A percentile compares a stretch with the other conserved stretches of the same genome.
phyloP scores from a whole-genome alignment of 2,888 invertebrate genomes.

The Isotomurus palustris region DNA sequence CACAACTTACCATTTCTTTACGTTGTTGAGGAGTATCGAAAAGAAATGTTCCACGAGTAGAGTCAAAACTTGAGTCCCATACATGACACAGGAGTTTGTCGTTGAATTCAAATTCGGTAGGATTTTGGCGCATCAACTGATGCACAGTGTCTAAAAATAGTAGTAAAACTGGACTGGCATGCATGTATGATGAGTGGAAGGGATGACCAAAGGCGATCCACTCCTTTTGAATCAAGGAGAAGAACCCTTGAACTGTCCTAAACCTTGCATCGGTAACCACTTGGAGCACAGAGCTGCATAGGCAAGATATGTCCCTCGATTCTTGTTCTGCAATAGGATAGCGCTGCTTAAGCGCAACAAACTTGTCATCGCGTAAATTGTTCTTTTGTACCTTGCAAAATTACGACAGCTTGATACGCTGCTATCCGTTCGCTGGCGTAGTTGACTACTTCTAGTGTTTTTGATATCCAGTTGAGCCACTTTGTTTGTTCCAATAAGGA shows the following conservation, averaged over 20 bases:
- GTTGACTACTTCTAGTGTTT: constrained; percentile 67
- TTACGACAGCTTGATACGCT: constrained; percentile 63
- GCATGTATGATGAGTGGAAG: constrained; percentile 55
- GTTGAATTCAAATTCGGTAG: constrained; percentile 82
- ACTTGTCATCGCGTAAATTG: neutral
- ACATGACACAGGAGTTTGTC: constrained; percentile 86
- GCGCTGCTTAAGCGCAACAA: neutral
- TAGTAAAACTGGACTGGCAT: constrained; percentile 67
- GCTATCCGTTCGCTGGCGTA: constrained; percentile 64
- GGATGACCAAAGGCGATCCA: constrained; percentile 93
- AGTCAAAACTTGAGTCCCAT: constrained; percentile 63
- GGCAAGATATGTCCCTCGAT: constrained; percentile 81
- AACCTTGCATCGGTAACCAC: constrained; percentile 77
- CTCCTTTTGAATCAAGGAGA: constrained; percentile 86
- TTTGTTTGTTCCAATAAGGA: constrained; percentile 71
- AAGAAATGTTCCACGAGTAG: constrained; percentile 40
- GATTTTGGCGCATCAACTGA: constrained; percentile 85
- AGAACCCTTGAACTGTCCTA: constrained; percentile 79
- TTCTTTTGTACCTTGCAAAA: constrained; percentile 67
- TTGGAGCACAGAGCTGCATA: constrained; percentile 81
- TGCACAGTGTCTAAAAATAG: constrained; percentile 89
- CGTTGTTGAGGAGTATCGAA: constrained; percentile 39
- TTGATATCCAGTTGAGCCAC: constrained; percentile 78
- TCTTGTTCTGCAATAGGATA: constrained; percentile 58
- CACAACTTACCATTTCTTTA: constrained; percentile 15